Evolutionary conservation across 2,113 vertebrate genomes (phyloP), one percentile per base, ranked within the genome.

Genomic region (Vulpes ferrilata): DNA sequence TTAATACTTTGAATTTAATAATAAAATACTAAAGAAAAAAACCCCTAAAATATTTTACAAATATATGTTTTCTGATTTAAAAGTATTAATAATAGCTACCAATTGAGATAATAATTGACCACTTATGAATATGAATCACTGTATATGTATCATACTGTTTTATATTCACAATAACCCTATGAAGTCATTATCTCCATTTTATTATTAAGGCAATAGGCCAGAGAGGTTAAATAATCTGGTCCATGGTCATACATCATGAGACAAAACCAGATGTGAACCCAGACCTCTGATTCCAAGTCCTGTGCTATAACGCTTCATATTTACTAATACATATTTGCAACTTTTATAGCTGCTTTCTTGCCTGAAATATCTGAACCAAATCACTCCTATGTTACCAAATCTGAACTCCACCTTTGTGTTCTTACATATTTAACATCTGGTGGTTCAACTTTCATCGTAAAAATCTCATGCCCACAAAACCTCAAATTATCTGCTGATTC

Each of bases 1-100:
- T 94, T 85, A 92, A 80, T 93, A 92, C 67, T 69, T 35, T 35
- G 20, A 69, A 69, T 67, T 51, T 51, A 78, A 78, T 78, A 30
- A 51, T 78, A 84, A 62, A 95, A 78, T 80, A 62, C 64, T 88
- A 78, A 92, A 85, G 57, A 57, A 67, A 88, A 94, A 95, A 48
- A 4, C 1, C 5, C 48, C 48, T 57, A 74, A 93, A 79, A 53
- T 83, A 59, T 51, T 95, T 93, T 57, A 78, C 6, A 89, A 81
- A 84, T 78, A 62, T 12, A 0, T 83, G n/a, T 93, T 84, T 96
- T 86, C 38, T 82, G 48, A 90, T 79, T 86, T 65, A 81, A 38
- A 94, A 89, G 4, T 69, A 86, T 89, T 97, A 88, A 43, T 88
- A 69, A 76, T 81, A 85, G 27, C 22, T 88, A 60, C 27, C 13